These are phyloP conservation scores for Zelostemma sp. DNA, from an alignment of 1,140 invertebrate species.

Conservation along the genomic window DNA sequence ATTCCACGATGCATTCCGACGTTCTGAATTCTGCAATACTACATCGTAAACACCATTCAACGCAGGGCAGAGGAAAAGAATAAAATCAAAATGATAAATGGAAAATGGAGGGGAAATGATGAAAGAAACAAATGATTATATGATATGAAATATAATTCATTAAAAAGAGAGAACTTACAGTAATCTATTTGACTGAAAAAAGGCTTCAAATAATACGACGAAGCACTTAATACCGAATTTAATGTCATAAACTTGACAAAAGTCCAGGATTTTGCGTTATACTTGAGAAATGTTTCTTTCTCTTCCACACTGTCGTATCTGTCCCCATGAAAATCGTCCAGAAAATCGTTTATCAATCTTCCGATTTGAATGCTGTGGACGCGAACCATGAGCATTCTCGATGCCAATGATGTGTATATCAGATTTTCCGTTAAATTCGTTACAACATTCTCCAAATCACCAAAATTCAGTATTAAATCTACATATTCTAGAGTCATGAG, in stretches of 20 bases:
- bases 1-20: constrained; percentile 29
- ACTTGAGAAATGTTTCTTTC: constrained; percentile 42
- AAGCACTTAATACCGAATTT: constrained; percentile 53
- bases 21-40: background rate
- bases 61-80: too few relatives aligned
- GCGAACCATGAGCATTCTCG: constrained; percentile 50
- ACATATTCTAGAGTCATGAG: constrained; percentile 56
- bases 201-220: constrained; percentile 56
- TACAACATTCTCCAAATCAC: constrained; percentile 53
- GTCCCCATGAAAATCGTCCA: constrained; percentile 48
- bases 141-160: background rate
- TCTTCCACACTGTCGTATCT: constrained; percentile 49
- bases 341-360: constrained; percentile 43
- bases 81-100: background rate
- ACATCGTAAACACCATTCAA: too few relatives aligned
- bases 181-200: constrained; percentile 37
- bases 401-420: constrained; percentile 55
- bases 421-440: constrained; percentile 61
- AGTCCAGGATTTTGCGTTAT: constrained; percentile 49
- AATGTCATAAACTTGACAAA: constrained; percentile 52
- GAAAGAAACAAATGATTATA: background rate
- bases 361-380: constrained; percentile 44
- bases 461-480: constrained; percentile 54
- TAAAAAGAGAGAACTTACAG: constrained; percentile 43
- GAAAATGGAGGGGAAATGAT: constrained; percentile 3